A percentile compares a stretch with the other conserved stretches of the same genome.
Evolutionary conservation across 2,113 vertebrate genomes (phyloP).

Genomic region (Petroica traversi): DNA sequence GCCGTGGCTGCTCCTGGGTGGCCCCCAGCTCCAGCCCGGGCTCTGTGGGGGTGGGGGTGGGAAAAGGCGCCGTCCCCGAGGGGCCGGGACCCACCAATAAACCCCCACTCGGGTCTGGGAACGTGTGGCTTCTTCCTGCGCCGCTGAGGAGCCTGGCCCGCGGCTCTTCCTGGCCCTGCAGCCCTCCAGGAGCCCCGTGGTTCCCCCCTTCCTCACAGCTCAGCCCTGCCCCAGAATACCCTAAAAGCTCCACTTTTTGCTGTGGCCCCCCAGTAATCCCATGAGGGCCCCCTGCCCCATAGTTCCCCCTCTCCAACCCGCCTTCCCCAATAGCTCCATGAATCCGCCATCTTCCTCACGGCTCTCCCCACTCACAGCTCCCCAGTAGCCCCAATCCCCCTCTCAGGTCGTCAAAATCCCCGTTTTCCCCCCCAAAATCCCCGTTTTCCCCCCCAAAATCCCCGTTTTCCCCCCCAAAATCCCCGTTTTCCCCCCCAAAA

Average conservation of each 20-base stretch:
- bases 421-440: background rate
- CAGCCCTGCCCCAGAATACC: background rate
- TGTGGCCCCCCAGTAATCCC: too few relatives aligned
- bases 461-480: background rate
- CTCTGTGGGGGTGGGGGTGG: background rate
- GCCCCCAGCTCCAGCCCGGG: background rate
- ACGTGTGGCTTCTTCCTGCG: background rate
- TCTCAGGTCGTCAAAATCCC: background rate
- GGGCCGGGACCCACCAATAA: background rate
- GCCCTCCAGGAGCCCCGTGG: background rate
- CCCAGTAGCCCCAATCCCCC: too few relatives aligned
- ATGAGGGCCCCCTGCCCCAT: too few relatives aligned
- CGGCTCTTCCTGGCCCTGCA: too few relatives aligned
- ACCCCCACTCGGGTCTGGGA: background rate
- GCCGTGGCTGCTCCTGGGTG: background rate
- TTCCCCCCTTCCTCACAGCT: background rate
- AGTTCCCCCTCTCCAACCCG: background rate
- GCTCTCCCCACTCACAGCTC: too few relatives aligned
- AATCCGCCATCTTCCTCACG: too few relatives aligned
- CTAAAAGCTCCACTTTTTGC: background rate
- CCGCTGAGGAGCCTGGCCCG: rapidly evolving
- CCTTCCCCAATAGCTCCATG: background rate
- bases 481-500: background rate
- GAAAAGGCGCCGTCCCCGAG: rapidly evolving
- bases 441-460: background rate